Percentiles rank a stretch among this genome's conserved stretches.
These are phyloP conservation scores for Riptortus pedestris DNA, from an alignment of 1,140 invertebrate species.

Conservation along the genomic window DNA sequence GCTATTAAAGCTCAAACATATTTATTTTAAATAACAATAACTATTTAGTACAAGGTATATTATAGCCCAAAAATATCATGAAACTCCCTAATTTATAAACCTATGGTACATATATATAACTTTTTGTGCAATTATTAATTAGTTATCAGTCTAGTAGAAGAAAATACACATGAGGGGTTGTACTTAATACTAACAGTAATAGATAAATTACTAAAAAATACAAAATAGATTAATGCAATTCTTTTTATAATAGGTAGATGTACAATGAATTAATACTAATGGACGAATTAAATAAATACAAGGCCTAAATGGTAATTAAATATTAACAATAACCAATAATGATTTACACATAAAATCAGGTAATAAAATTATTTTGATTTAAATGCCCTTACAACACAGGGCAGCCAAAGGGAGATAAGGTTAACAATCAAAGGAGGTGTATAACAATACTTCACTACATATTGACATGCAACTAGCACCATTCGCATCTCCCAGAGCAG, in stretches of 20 bases:
- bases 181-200: background rate
- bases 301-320: background rate
- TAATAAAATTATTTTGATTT: background rate
- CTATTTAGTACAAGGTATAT: too few relatives aligned
- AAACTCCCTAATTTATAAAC: too few relatives aligned
- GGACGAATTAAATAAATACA: background rate
- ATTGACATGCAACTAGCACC: too few relatives aligned
- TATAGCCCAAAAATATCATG: too few relatives aligned
- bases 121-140: background rate
- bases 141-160: background rate
- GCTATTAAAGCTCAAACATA: too few relatives aligned
- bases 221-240: background rate
- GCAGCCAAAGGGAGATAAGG: too few relatives aligned
- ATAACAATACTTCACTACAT: too few relatives aligned
- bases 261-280: background rate
- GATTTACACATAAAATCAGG: background rate
- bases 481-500: too few relatives aligned
- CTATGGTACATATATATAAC: background rate
- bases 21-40: too few relatives aligned
- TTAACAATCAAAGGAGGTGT: too few relatives aligned
- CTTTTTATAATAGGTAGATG: too few relatives aligned
- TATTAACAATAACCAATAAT: background rate
- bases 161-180: background rate
- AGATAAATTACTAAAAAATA: background rate
- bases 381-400: too few relatives aligned